Percentiles rank a stretch among this genome's conserved stretches.
phyloP scores from a whole-genome alignment of 2,888 invertebrate species.

The Nematopogon swammerdamellus region DNA sequence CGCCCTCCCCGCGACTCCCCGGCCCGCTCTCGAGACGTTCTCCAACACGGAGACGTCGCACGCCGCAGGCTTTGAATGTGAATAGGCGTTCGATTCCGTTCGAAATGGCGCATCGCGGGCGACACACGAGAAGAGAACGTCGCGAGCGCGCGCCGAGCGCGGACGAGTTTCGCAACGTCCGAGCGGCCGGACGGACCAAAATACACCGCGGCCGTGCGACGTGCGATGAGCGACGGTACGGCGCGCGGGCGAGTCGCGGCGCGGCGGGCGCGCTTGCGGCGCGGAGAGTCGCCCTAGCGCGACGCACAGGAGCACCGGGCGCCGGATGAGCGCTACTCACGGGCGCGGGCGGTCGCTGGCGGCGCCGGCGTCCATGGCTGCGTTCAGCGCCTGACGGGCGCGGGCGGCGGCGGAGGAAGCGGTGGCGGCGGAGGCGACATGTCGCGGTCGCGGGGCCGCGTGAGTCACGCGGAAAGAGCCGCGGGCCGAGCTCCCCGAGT shows the following conservation, averaged over 20 bases:
- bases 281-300: slow-evolving; percentile 46
- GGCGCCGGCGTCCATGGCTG: slow-evolving; percentile 42
- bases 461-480: slow-evolving; percentile 41
- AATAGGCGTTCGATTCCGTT: slow-evolving; percentile 32
- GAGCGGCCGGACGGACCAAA: slow-evolving; percentile 41
- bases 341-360: slow-evolving; percentile 47
- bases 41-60: slow-evolving; percentile 25
- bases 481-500: slow-evolving; percentile 24
- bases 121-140: slow-evolving; percentile 51
- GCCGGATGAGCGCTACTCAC: slow-evolving; percentile 15
- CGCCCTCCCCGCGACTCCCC: slow-evolving; percentile 17
- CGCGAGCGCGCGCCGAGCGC: slow-evolving; percentile 36
- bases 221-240: slow-evolving; percentile 18
- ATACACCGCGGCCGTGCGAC: slow-evolving; percentile 38
- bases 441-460: slow-evolving; percentile 46
- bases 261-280: slow-evolving; percentile 15
- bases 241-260: slow-evolving; percentile 6
- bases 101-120: slow-evolving; percentile 51
- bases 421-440: slow-evolving; percentile 45
- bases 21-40: slow-evolving; percentile 27
- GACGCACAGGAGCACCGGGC: slow-evolving; percentile 32
- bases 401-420: slow-evolving; percentile 19
- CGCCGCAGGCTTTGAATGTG: slow-evolving; percentile 3
- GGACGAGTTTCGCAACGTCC: slow-evolving; percentile 48
- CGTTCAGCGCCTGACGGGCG: slow-evolving; percentile 45